Evolutionary conservation across 2,888 invertebrate species (phyloP).

Genomic region (Limnephilus auricula): DNA sequence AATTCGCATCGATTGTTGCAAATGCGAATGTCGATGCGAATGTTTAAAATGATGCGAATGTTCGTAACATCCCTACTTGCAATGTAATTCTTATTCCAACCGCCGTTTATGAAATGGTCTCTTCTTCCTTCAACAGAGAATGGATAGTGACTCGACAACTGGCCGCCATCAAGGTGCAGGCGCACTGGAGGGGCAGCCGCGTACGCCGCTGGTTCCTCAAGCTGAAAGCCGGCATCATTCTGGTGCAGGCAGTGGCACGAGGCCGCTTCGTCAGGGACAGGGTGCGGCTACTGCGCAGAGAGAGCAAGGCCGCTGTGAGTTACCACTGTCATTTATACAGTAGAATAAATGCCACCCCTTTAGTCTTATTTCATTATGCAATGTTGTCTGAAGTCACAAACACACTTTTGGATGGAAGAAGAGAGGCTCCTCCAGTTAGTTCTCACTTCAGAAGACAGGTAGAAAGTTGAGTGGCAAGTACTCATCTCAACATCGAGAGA

Average conservation of each 20-base stretch:
- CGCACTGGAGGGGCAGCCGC: conserved; percentile 85
- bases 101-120: not conserved
- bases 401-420: no score
- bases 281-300: conserved; percentile 46
- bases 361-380: not conserved
- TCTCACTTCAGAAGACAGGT: no score
- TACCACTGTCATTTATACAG: not conserved
- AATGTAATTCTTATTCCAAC: not conserved
- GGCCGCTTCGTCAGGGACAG: conserved; percentile 81
- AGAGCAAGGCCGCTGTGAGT: not conserved
- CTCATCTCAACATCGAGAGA: no score
- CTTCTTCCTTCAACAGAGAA: conserved; percentile 69
- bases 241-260: conserved; percentile 85
- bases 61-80: no score
- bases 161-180: conserved; percentile 85
- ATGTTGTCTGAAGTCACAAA: no score
- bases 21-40: no score
- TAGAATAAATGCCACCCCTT: not conserved
- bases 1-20: no score
- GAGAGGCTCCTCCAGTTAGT: no score
- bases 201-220: conserved; percentile 83
- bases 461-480: no score
- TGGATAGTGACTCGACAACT: conserved; percentile 77
- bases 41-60: no score
- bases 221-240: conserved; percentile 78